Evolutionary conservation across 2,797 vertebrate genomes (phyloP).

Genomic region (Mergus octosetaceus): DNA sequence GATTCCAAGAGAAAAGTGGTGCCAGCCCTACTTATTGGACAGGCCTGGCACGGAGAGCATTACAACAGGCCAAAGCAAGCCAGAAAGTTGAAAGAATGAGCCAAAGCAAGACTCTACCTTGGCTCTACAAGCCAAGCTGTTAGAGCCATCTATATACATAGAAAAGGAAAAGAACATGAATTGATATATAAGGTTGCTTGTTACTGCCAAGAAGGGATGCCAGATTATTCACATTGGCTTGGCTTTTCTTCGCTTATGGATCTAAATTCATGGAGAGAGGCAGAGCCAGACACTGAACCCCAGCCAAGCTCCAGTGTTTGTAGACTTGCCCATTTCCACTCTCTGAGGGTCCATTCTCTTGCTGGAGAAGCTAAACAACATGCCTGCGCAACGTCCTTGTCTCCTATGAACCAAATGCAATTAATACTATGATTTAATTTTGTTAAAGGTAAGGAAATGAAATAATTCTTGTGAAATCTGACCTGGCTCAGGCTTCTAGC

Average conservation of each 20-base stretch:
- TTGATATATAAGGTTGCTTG: slow-evolving; percentile 63
- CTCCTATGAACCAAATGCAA: slow-evolving; percentile 28
- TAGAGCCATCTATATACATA: slow-evolving; percentile 9
- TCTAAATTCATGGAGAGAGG: slow-evolving; percentile 13
- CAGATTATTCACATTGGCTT: slow-evolving; percentile 49
- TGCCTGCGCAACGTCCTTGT: not conserved
- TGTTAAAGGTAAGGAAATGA: slow-evolving; percentile 47
- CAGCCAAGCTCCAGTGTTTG: slow-evolving; percentile 41
- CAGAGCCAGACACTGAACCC: slow-evolving; percentile 1
- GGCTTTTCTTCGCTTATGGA: slow-evolving; percentile 18
- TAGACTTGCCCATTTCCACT: not conserved
- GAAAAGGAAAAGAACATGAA: slow-evolving; percentile 47
- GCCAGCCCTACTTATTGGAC: slow-evolving; percentile 46
- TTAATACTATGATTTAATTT: slow-evolving; percentile 48
- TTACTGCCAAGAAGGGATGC: slow-evolving; percentile 11
- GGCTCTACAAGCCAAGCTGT: slow-evolving; percentile 51
- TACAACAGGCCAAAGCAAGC: slow-evolving; percentile 9
- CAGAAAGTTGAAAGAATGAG: slow-evolving; percentile 3
- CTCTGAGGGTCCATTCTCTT: not conserved
- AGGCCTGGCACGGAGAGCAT: slow-evolving; percentile 1
- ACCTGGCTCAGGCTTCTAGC: slow-evolving; percentile 26
- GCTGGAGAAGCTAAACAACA: not conserved
- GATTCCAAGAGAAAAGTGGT: slow-evolving; percentile 25
- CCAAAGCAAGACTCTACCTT: slow-evolving; percentile 25
- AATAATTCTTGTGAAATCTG: slow-evolving; percentile 34